Percentiles rank a stretch among this genome's conserved stretches.
Conservation (phyloP, 1,140 invertebrate genomes). For the Physella acuta region DNA sequence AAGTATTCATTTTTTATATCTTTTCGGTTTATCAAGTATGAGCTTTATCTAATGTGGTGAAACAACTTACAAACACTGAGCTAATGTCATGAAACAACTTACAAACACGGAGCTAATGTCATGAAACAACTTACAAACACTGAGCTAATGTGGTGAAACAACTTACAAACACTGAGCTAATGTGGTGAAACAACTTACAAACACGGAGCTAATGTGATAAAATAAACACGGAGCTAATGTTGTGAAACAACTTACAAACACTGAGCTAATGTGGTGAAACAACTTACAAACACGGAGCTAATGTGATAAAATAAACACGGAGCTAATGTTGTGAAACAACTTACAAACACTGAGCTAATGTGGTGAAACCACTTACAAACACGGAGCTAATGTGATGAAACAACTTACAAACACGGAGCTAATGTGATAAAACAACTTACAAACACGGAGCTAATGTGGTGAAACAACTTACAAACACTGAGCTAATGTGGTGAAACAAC, state of each 20-base stretch:
- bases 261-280: not conserved
- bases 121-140: not conserved
- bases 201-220: conserved; percentile 84
- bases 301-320: too few species aligned
- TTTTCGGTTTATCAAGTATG: not conserved
- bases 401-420: not conserved
- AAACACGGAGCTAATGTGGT: not conserved
- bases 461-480: conserved; percentile 62
- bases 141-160: conserved; percentile 5
- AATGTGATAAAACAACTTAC: not conserved
- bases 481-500: conserved; percentile 33
- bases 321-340: conserved; percentile 30
- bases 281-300: conserved; percentile 81
- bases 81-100: conserved; percentile 41
- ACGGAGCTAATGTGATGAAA: not conserved
- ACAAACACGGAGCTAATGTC: conserved; percentile 72
- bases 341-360: conserved; percentile 67
- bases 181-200: conserved; percentile 67
- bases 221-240: too few species aligned
- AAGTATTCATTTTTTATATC: not conserved
- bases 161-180: conserved; percentile 63
- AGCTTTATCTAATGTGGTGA: not conserved
- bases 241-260: conserved; percentile 74
- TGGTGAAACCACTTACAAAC: too few species aligned
- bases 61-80: conserved; percentile 63